phyloP scores from a whole-genome alignment of 2,113 vertebrate genomes.

The Hiodon tergisus region DNA sequence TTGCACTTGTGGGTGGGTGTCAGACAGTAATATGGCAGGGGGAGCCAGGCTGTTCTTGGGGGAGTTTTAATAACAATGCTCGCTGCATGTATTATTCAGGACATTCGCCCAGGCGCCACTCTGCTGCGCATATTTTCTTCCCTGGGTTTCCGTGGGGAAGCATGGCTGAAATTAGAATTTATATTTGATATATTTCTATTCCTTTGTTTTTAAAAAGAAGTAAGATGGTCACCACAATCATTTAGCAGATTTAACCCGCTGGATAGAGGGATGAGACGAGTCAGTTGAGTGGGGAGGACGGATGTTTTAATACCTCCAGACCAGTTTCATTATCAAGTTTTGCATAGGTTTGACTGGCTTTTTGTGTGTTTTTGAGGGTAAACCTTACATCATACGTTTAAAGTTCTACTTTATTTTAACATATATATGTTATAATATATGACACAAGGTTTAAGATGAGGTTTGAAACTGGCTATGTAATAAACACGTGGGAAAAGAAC shows the following conservation, averaged over 20 bases:
- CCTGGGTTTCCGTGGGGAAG: slow-evolving; percentile 28
- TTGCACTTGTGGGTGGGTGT: background rate
- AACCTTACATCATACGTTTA: no score
- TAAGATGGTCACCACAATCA: slow-evolving; percentile 30
- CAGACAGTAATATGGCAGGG: slow-evolving; percentile 29
- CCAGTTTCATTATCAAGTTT: no score
- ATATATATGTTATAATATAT: no score
- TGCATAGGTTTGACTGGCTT: no score
- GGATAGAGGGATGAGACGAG: slow-evolving; percentile 23
- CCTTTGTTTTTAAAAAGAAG: slow-evolving; percentile 27
- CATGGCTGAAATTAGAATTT: slow-evolving; percentile 37
- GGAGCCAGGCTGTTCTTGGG: slow-evolving; percentile 27
- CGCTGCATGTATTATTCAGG: slow-evolving; percentile 42
- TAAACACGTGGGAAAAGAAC: no score
- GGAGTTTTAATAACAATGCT: slow-evolving; percentile 36
- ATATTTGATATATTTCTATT: slow-evolving; percentile 38
- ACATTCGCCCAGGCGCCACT: slow-evolving; percentile 25
- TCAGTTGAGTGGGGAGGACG: background rate
- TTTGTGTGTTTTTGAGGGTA: no score
- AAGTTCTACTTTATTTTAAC: no score
- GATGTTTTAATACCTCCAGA: no score
- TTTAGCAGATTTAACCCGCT: slow-evolving; percentile 23
- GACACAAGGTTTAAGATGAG: no score
- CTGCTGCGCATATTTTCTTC: slow-evolving; percentile 17
- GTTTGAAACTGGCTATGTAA: no score